Percentiles rank a stretch among this genome's conserved stretches.
These are phyloP conservation scores for Anhinga anhinga DNA, from an alignment of 2,113 vertebrate genomes.

Conservation along the genomic window DNA sequence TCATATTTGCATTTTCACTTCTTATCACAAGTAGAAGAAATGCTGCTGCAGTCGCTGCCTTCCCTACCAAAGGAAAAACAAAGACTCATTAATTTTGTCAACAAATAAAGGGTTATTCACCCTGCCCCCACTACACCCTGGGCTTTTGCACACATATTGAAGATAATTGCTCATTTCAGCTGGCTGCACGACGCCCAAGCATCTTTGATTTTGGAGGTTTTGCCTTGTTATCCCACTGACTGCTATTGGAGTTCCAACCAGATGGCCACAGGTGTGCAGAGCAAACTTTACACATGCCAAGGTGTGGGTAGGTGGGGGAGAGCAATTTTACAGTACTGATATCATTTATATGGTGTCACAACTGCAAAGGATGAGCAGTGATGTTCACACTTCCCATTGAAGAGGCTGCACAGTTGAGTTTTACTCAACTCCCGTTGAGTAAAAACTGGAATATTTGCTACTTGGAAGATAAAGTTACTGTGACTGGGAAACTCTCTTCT, in stretches of 20 bases:
- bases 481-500: not conserved
- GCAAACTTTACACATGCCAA: not conserved
- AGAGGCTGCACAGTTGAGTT: not conserved
- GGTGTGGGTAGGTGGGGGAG: not conserved
- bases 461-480: not conserved
- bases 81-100: not conserved
- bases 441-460: not conserved
- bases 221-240: not conserved
- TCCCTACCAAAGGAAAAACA: not conserved
- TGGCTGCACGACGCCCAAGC: not conserved
- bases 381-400: not conserved
- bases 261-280: accelerated
- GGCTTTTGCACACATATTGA: not conserved
- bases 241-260: not conserved
- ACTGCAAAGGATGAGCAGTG: not conserved
- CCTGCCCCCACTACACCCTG: not conserved
- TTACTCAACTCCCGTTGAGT: not conserved
- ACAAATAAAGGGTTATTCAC: not conserved
- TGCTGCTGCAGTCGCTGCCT: not conserved
- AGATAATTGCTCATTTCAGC: not conserved
- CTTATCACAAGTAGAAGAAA: not conserved
- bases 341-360: not conserved
- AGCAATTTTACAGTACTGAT: not conserved
- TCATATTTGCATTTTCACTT: not conserved
- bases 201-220: not conserved